Percentiles rank a stretch among this genome's conserved stretches.
Conservation (phyloP, 2,113 vertebrate genomes). For the Cyprinodon tularosa region DNA sequence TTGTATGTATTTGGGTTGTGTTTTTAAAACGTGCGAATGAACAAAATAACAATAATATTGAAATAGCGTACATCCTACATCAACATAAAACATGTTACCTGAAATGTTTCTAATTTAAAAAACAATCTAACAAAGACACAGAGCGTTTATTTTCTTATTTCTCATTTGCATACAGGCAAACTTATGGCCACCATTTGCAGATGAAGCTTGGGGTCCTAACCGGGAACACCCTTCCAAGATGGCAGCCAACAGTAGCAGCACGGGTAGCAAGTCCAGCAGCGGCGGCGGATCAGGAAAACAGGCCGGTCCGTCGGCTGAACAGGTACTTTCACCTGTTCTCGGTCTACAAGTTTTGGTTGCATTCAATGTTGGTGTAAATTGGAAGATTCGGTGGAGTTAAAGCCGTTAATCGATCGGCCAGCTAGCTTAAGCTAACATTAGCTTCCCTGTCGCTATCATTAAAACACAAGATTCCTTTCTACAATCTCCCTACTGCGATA, state of each 20-base stretch:
- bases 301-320: conserved; percentile 75
- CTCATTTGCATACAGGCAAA: neutral
- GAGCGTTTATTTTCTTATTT: no score
- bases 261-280: conserved; percentile 70
- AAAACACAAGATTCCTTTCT: conserved; percentile 1
- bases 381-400: neutral
- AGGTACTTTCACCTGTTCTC: conserved; percentile 43
- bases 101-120: no score
- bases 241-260: conserved; percentile 82
- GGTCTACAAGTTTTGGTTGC: fast-evolving
- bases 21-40: no score
- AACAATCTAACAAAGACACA: no score
- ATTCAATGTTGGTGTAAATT: fast-evolving
- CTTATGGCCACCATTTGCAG: neutral
- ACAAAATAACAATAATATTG: no score
- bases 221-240: conserved; percentile 78
- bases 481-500: neutral
- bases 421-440: conserved; percentile 54
- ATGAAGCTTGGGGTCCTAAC: conserved; percentile 41
- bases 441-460: conserved; percentile 28
- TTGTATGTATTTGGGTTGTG: no score
- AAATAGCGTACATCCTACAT: no score
- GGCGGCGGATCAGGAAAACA: conserved; percentile 67
- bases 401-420: neutral
- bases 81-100: no score